Conservation (phyloP, 2,797 vertebrate species). For the Sebastes jordani region DNA sequence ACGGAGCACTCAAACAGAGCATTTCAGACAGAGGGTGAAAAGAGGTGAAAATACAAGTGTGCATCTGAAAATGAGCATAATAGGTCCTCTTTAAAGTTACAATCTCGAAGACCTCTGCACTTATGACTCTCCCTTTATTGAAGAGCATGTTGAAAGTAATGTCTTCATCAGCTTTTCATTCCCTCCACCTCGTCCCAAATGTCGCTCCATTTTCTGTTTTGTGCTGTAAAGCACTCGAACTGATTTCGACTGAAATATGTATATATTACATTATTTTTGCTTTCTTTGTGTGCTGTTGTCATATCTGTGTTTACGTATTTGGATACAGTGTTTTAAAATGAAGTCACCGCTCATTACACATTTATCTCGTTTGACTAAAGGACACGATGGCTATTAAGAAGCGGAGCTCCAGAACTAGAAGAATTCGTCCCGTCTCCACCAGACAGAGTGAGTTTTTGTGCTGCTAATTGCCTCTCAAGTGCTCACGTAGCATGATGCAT, state of each 20-base stretch:
- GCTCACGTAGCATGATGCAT: neutral
- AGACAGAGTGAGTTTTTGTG: constrained; percentile 86
- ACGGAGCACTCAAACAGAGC: too few species aligned
- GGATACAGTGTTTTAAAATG: neutral
- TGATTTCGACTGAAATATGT: neutral
- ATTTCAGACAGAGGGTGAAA: too few species aligned
- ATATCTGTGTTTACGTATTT: neutral
- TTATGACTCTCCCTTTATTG: neutral
- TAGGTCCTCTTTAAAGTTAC: too few species aligned
- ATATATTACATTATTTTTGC: neutral
- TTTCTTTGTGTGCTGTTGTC: neutral
- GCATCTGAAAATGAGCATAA: too few species aligned
- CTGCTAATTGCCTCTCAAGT: neutral
- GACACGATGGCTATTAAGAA: constrained; percentile 94
- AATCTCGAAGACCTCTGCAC: neutral
- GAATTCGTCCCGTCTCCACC: constrained; percentile 92
- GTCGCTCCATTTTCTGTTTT: neutral
- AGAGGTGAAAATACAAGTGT: too few species aligned
- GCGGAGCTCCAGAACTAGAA: constrained; percentile 87
- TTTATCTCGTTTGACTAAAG: constrained; percentile 66
- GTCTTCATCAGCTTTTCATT: neutral
- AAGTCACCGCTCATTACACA: neutral
- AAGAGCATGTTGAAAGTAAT: neutral
- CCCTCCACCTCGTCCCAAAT: neutral
- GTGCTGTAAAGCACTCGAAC: neutral